A percentile compares a stretch with the other conserved stretches of the same genome.
Evolutionary conservation across 2,888 invertebrate genomes (phyloP).

Genomic region (Hypomecis punctinalis): DNA sequence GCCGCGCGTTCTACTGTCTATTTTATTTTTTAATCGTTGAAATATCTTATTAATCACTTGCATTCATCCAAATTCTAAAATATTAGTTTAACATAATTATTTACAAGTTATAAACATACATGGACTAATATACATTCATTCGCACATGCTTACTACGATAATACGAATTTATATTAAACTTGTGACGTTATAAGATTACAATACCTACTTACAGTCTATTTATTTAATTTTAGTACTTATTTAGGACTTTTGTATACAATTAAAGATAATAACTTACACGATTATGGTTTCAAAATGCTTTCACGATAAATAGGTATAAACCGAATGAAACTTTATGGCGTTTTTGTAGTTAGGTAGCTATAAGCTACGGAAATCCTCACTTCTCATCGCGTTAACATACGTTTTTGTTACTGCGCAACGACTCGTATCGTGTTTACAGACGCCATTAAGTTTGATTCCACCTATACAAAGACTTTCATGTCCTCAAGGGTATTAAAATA

Average conservation of each 20-base stretch:
- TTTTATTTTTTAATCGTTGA: constrained; percentile 19
- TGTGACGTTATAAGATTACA: constrained; percentile 37
- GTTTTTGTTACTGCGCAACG: too few relatives aligned
- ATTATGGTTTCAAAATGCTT: constrained; percentile 18
- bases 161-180: constrained; percentile 30
- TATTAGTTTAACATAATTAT: constrained; percentile 38
- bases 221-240: constrained; percentile 24
- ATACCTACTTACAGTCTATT: constrained; percentile 14
- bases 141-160: constrained; percentile 25
- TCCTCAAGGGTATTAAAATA: too few relatives aligned
- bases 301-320: constrained; percentile 12
- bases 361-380: too few relatives aligned
- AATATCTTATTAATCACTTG: constrained; percentile 12
- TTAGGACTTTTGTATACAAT: constrained; percentile 14
- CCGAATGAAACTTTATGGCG: not conserved
- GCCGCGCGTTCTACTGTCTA: constrained; percentile 36
- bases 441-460: too few relatives aligned
- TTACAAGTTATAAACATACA: constrained; percentile 29
- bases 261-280: constrained; percentile 4
- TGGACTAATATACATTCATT: constrained; percentile 8
- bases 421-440: too few relatives aligned
- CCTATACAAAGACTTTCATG: too few relatives aligned
- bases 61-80: constrained; percentile 27
- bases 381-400: too few relatives aligned
- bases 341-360: too few relatives aligned